A percentile compares a stretch with the other conserved stretches of the same genome.
Evolutionary conservation across 2,888 invertebrate genomes (phyloP).

Genomic region (Epirrhoe alternata): DNA sequence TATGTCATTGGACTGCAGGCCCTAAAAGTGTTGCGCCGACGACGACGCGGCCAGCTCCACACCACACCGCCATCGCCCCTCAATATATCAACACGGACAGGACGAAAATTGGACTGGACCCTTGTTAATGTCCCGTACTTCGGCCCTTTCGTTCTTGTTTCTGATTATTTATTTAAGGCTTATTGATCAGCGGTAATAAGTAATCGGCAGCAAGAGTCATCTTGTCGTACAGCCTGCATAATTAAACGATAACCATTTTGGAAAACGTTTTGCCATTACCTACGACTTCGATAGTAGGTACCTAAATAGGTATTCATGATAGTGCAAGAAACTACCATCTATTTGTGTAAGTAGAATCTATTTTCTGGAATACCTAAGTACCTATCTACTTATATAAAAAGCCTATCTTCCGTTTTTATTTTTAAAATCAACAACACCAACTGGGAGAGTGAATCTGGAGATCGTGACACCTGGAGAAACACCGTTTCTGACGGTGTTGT

Average conservation of each 20-base stretch:
- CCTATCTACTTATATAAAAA: no score
- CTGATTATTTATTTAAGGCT: conserved; percentile 82
- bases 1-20: not conserved
- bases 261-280: not conserved
- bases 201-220: conserved; percentile 35
- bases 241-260: not conserved
- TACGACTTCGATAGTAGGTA: not conserved
- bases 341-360: no score
- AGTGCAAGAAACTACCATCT: no score
- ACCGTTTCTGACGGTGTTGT: no score
- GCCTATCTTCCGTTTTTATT: no score
- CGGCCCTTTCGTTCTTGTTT: conserved; percentile 76
- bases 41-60: conserved; percentile 52
- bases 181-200: conserved; percentile 61
- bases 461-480: no score
- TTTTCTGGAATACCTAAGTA: not conserved
- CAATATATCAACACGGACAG: conserved; percentile 84
- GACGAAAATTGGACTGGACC: conserved; percentile 84
- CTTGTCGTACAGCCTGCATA: conserved; percentile 1
- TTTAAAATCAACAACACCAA: no score
- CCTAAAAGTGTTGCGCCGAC: conserved; percentile 61
- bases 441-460: no score
- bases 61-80: conserved; percentile 65
- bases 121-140: conserved; percentile 83
- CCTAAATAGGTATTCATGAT: not conserved